Base-by-base conservation (phyloP, 1,140 invertebrate genomes). In the Cheumatopsyche charites region DNA sequence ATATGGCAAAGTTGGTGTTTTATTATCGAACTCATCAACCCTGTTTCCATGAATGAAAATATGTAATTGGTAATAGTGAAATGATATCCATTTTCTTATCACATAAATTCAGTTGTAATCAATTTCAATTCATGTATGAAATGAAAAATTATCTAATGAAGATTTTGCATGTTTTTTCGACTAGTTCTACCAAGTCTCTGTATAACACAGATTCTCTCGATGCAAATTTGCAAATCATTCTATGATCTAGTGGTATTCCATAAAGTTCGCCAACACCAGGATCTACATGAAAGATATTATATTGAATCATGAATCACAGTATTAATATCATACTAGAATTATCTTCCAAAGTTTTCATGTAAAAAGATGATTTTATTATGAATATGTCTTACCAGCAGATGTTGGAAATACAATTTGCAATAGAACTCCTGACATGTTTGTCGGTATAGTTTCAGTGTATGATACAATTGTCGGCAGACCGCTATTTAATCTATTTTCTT, bases 191-290 rank as follows among this genome's bases (percentile, higher is more conserved):
- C 47, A 90, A 80, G 79, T 90, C 87, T 73, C 83, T 82, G 79
- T 91, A 91, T 1, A 91, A 79, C 71, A 89, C 87, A 75, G 89
- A 91, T 55, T 85, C 79, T 11, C 89, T 81, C 62, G 86, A 87
- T 17, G 88, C 84, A 0, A 90, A 90, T 78, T 91, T 91, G 81
- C 90, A 91, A 71, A 91, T 90, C 79, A 91, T 88, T 21, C 89
- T 79, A 79, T 91, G 90, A 79, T 91, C 89, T 55, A 91, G 81
- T 0, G 87, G 87, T 25, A 90, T 88, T 12, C 88, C 89, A 71
- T 86, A 88, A 42, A 89, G 82, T 21, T 85, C 82, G 1, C 90
- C 90, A 49, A 90, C 83, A 19, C 88, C 89, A 0, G 89, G 87
- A 85, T 91, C 90, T 90, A 78, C 5, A 61, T 62, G 45, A 17